Base-by-base conservation (phyloP, 2,888 invertebrate species). In the Lepidocyrtinus sp. region DNA sequence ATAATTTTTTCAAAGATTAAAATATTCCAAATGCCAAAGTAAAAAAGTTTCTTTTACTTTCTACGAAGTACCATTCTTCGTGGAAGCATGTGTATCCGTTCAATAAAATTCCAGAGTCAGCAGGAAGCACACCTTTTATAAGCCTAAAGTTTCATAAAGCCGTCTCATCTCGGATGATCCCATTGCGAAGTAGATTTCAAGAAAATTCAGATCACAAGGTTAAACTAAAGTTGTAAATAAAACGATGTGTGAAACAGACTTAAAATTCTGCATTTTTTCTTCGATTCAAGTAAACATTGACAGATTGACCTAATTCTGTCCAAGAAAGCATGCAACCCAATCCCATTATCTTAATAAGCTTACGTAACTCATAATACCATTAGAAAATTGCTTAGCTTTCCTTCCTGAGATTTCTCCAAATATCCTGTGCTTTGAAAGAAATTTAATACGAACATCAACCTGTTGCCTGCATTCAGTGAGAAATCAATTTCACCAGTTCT, bases 381-480 rank as follows among this genome's bases (percentile, higher is more conserved):
- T n/a, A 55, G n/a, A 55, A n/a, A n/a, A 3, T 9, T 9, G 9
- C 55, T 36, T 12, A 36, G 17, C 55, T 55, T 9, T 55, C 17
- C 12, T 7, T 9, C 55, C 55, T 9, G n/a, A 3, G 55, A 55
- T 55, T 55, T 55, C 55, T 55, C 55, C 55, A n/a, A 55, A 55
- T 55, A 55, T 55, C 55, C 55, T 55, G 55, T 55, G 55, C 55
- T 55, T 55, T 55, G n/a, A 55, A 55, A 55, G 55, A 55, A 55
- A 55, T n/a, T 9, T 55, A 55, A 55, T 9, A 55, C 55, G n/a
- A 9, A 17, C 17, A 55, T 55, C 55, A 55, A 55, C 55, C 55
- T 55, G 55, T n/a, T 55, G n/a, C 55, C 36, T 9, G 36, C 36
- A 36, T 55, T 55, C 17, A 3, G 9, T 55, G 55, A 55, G 55